Conservation (phyloP, 2,888 invertebrate species). For the Drosophila austrosaltans region DNA sequence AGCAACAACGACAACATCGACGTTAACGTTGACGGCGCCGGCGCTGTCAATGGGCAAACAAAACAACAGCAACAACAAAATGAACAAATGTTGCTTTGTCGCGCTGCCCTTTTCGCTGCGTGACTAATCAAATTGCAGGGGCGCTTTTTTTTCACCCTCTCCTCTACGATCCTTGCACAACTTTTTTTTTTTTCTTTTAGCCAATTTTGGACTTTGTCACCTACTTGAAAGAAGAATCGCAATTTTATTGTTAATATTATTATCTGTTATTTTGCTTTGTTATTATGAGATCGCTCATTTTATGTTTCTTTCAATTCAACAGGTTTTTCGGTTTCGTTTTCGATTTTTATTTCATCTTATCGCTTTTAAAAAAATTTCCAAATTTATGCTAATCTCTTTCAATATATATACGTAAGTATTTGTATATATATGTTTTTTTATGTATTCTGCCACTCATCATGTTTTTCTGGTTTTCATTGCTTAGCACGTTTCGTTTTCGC, state of each 20-base stretch:
- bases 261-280: conserved; percentile 17
- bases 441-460: conserved; percentile 46
- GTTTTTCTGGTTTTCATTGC: conserved; percentile 62
- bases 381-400: conserved; percentile 44
- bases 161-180: neutral
- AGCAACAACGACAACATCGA: conserved; percentile 5
- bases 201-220: conserved; percentile 35
- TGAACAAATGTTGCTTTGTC: neutral
- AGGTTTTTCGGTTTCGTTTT: conserved; percentile 18
- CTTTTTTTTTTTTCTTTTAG: too few relatives aligned
- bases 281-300: conserved; percentile 11
- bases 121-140: conserved; percentile 66
- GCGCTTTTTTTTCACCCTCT: conserved; percentile 6
- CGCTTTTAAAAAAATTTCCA: conserved; percentile 42
- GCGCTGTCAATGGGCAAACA: conserved; percentile 23
- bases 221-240: conserved; percentile 36
- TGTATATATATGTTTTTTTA: conserved; percentile 41
- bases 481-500: conserved; percentile 38
- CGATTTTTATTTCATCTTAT: conserved; percentile 21
- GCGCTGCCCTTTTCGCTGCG: conserved; percentile 10
- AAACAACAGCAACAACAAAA: neutral
- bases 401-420: conserved; percentile 37
- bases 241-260: conserved; percentile 14
- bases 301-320: conserved; percentile 21
- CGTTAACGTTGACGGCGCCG: conserved; percentile 20